Percentiles rank a stretch among this genome's conserved stretches.
These are phyloP conservation scores for Siniperca scherzeri DNA, from an alignment of 2,797 vertebrate genomes.

Conservation along the genomic window DNA sequence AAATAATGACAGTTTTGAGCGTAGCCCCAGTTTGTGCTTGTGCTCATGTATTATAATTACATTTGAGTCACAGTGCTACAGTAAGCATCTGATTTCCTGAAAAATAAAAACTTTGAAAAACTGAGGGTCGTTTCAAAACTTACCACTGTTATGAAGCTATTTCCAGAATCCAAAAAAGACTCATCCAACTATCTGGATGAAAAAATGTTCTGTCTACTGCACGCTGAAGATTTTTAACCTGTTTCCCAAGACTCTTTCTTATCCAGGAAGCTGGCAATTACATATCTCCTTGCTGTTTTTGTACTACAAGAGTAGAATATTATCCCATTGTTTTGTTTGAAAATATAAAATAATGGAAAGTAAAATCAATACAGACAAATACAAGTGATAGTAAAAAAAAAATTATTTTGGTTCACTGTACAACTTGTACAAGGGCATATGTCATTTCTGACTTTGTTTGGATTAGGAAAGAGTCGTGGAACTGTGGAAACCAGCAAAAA, in stretches of 20 bases:
- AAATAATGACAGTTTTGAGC: slow-evolving; percentile 6
- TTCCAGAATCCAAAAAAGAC: neutral
- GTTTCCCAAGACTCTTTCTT: neutral
- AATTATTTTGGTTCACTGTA: neutral
- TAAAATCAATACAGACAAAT: neutral
- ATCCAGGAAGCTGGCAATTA: neutral
- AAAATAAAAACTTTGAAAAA: neutral
- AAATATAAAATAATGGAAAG: neutral
- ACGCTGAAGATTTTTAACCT: neutral
- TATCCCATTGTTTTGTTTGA: neutral
- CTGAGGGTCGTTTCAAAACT: neutral
- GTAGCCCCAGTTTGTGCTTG: slow-evolving; percentile 12
- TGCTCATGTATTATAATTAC: neutral
- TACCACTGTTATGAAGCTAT: neutral
- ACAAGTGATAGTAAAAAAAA: neutral
- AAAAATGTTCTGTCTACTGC: neutral
- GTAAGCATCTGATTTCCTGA: neutral
- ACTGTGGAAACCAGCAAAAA: neutral
- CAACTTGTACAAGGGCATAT: neutral
- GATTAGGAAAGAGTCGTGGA: neutral
- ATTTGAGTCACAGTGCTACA: neutral
- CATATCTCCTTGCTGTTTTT: neutral
- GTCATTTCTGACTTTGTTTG: neutral
- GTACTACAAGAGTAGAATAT: neutral
- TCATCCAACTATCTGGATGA: neutral